Conservation (phyloP, 2,797 vertebrate genomes). For the Cuniculus paca region DNA sequence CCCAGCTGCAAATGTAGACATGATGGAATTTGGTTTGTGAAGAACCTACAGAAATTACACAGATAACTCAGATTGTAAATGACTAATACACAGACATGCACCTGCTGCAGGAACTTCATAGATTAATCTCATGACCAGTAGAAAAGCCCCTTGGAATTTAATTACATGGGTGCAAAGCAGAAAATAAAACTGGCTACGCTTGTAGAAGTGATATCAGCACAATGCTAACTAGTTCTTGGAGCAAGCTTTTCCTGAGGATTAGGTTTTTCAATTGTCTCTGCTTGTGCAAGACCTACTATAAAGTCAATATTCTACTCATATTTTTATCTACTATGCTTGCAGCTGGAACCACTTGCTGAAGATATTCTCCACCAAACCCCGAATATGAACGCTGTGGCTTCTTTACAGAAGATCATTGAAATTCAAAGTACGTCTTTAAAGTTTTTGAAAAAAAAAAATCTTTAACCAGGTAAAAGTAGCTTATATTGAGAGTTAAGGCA, state of each 20-base stretch:
- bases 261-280: slow-evolving; percentile 81
- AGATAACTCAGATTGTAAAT: slow-evolving; percentile 89
- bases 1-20: slow-evolving; percentile 85
- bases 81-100: slow-evolving; percentile 89
- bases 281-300: slow-evolving; percentile 81
- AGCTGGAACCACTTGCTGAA: slow-evolving; percentile 90
- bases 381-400: slow-evolving; percentile 89
- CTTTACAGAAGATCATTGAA: slow-evolving; percentile 90
- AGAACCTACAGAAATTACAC: slow-evolving; percentile 86
- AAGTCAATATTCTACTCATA: slow-evolving; percentile 76
- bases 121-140: slow-evolving; percentile 89
- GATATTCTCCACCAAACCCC: slow-evolving; percentile 88
- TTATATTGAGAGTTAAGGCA: slow-evolving; percentile 60
- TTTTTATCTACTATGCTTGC: slow-evolving; percentile 86
- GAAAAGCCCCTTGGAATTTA: slow-evolving; percentile 90
- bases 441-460: slow-evolving; percentile 61
- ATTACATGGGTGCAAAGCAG: slow-evolving; percentile 86
- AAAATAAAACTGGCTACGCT: slow-evolving; percentile 85
- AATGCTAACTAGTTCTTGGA: slow-evolving; percentile 82
- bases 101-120: slow-evolving; percentile 88
- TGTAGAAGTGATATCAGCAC: slow-evolving; percentile 82
- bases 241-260: slow-evolving; percentile 82
- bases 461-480: slow-evolving; percentile 48
- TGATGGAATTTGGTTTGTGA: slow-evolving; percentile 88
- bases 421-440: slow-evolving; percentile 90